Evolutionary conservation across 2,888 invertebrate species (phyloP).

Genomic region (Eumacrocentrus americanus): DNA sequence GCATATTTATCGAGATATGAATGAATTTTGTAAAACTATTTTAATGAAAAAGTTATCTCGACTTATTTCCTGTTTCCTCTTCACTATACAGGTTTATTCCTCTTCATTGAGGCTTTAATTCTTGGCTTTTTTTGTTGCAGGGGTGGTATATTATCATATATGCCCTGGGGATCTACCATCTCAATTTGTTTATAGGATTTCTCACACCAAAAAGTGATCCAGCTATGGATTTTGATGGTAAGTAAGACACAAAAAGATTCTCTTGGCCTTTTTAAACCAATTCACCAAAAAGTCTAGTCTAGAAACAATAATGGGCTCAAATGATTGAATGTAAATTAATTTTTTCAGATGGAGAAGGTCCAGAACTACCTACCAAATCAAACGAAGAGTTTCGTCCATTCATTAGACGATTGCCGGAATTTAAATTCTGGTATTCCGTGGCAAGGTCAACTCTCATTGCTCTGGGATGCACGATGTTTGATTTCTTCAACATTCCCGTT

Average conservation of each 20-base stretch:
- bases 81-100: no score
- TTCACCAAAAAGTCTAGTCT: no score
- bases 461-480: constrained; percentile 92
- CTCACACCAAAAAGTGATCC: constrained; percentile 99
- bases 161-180: constrained; percentile 97
- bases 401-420: constrained; percentile 95
- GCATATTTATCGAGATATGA: no score
- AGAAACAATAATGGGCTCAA: no score
- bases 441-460: constrained; percentile 92
- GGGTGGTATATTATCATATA: constrained; percentile 99
- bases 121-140: constrained; percentile 67
- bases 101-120: no score
- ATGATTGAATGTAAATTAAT: constrained; percentile 2
- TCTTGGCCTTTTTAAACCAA: no score
- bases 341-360: constrained; percentile 76
- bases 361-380: constrained; percentile 90
- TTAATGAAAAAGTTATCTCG: no score
- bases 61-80: no score
- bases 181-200: constrained; percentile 99
- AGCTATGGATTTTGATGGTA: constrained; percentile 91
- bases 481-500: constrained; percentile 98
- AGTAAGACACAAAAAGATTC: constrained; percentile 46
- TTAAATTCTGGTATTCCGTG: constrained; percentile 99
- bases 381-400: constrained; percentile 99
- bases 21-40: constrained; percentile 17